Evolutionary conservation across 2,113 vertebrate genomes (phyloP), one percentile per base, ranked within the genome.

Genomic region (Boleophthalmus pectinirostris): DNA sequence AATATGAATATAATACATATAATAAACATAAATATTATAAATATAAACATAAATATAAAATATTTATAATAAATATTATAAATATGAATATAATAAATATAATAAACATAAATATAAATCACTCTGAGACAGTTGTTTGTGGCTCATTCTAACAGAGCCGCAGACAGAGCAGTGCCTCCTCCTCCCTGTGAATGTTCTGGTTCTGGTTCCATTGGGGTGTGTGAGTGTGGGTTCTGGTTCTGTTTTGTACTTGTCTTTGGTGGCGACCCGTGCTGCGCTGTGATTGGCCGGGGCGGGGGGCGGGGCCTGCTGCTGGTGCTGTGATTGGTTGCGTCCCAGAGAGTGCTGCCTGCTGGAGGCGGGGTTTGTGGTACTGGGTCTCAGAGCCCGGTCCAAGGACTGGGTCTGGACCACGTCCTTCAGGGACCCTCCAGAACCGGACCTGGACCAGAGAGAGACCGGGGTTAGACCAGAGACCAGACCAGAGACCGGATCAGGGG

Each of bases 171-270:
- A n/a, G n/a, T n/a, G n/a, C n/a, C n/a, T n/a, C n/a, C n/a, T n/a
- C n/a, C n/a, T n/a, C n/a, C n/a, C n/a, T n/a, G n/a, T n/a, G n/a
- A n/a, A n/a, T n/a, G n/a, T n/a, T n/a, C n/a, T n/a, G n/a, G n/a
- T n/a, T n/a, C n/a, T n/a, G n/a, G n/a, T n/a, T n/a, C n/a, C n/a
- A n/a, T n/a, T n/a, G n/a, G n/a, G n/a, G n/a, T n/a, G n/a, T n/a
- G n/a, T n/a, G n/a, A 21, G 5, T 1, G 53, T 9, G 5, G 95
- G n/a, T n/a, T n/a, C n/a, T n/a, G n/a, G n/a, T n/a, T n/a, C n/a
- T n/a, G n/a, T n/a, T 96, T 85, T 96, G 95, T 6, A 96, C 96
- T 43, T 97, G 95, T 0, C 95, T 96, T 84, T 97, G 95, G 53
- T 95, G 96, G 93, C 96, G 96, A 25, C 16, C 16, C 58, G 29